phyloP scores from a whole-genome alignment of 2,797 vertebrate genomes.

The Columba guinea region DNA sequence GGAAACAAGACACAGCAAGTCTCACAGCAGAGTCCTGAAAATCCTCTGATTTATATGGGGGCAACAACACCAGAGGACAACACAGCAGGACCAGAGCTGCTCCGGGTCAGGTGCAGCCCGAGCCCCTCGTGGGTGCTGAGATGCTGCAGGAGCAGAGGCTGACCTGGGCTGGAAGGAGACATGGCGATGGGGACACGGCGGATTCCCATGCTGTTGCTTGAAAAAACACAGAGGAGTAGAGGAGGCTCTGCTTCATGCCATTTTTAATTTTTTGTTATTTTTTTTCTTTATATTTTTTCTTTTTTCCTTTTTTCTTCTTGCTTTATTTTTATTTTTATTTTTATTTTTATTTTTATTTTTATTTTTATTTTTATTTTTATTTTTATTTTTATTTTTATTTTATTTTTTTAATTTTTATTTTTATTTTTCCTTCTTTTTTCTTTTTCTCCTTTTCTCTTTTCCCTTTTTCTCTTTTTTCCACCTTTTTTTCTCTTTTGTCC shows the following conservation, averaged over 20 bases:
- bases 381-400: too few species aligned
- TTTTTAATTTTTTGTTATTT: too few species aligned
- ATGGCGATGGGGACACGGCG: neutral
- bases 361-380: too few species aligned
- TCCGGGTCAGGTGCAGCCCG: fast-evolving
- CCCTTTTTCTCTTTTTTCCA: too few species aligned
- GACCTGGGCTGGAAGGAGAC: neutral
- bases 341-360: too few species aligned
- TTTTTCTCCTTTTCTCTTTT: too few species aligned
- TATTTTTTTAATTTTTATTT: too few species aligned
- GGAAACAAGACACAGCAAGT: neutral
- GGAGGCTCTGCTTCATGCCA: neutral
- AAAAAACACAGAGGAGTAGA: neutral
- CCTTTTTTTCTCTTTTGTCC: too few species aligned
- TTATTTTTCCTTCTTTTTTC: too few species aligned
- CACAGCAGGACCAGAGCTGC: neutral
- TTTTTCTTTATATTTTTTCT: neutral
- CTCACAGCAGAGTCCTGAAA: neutral
- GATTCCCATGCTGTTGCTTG: neutral
- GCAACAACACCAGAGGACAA: neutral
- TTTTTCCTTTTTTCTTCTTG: too few species aligned
- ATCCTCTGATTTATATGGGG: neutral
- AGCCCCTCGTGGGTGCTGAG: neutral
- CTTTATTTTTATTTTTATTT: too few species aligned
- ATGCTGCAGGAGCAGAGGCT: neutral